Conservation (phyloP, 2,113 vertebrate species). For the Periophthalmodon schlosseri region DNA sequence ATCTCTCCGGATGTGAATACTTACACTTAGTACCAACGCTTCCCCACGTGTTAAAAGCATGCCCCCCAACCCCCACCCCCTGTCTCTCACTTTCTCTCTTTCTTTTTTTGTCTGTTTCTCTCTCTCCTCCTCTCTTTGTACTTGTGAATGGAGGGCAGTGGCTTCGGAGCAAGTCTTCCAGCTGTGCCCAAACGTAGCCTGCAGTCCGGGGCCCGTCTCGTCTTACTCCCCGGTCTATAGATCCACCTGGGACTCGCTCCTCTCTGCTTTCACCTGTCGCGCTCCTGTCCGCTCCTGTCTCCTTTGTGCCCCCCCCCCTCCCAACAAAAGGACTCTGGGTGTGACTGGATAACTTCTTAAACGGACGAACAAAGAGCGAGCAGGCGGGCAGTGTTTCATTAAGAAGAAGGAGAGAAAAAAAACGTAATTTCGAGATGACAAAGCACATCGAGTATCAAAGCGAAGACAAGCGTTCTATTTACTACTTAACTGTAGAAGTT, state of each 20-base stretch:
- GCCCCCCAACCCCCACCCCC: too few species aligned
- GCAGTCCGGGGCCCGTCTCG: neutral
- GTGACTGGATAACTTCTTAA: neutral
- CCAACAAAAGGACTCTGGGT: neutral
- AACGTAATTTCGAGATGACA: neutral
- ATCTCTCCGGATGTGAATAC: neutral
- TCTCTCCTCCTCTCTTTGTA: neutral
- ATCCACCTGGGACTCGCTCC: neutral
- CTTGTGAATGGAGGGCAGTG: neutral
- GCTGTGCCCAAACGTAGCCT: neutral
- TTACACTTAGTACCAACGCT: neutral
- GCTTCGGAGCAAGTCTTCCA: neutral
- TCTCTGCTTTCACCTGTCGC: neutral
- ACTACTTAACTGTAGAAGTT: neutral
- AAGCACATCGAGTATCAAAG: neutral
- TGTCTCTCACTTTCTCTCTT: neutral
- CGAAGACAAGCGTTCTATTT: neutral
- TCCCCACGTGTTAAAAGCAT: neutral
- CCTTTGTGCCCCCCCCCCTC: neutral
- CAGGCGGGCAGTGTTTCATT: neutral
- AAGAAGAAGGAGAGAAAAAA: neutral
- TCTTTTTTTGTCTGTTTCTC: neutral
- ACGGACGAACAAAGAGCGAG: neutral
- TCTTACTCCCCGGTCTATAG: neutral
- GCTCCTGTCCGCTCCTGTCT: neutral